These are phyloP conservation scores for Bombus breviceps DNA, from an alignment of 1,140 invertebrate genomes.

Conservation along the genomic window DNA sequence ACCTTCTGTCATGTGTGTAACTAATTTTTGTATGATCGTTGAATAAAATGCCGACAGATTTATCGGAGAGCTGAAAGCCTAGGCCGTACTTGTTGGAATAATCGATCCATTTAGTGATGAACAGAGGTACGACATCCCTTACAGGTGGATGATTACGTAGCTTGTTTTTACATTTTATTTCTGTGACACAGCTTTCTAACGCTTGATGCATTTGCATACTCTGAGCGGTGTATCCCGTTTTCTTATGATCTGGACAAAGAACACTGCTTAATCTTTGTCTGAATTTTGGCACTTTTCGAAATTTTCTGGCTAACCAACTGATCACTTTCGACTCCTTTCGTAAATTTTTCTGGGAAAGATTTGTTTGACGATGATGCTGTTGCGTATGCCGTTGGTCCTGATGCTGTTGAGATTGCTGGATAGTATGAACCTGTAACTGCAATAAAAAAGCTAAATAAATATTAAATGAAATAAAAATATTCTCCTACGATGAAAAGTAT, in stretches of 20 bases:
- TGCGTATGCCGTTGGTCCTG: conserved; percentile 1
- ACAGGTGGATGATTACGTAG: conserved; percentile 79
- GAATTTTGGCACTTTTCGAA: conserved; percentile 75
- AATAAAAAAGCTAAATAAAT: background rate
- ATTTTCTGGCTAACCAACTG: conserved; percentile 72
- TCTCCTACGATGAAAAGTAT: background rate
- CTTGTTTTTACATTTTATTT: conserved; percentile 62
- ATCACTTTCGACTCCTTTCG: conserved; percentile 73
- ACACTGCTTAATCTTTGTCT: conserved; percentile 78
- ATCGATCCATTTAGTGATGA: conserved; percentile 90
- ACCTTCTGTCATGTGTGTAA: conserved; percentile 85
- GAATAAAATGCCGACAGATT: conserved; percentile 87
- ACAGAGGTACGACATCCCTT: conserved; percentile 84
- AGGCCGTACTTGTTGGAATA: conserved; percentile 90
- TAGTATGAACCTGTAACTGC: background rate
- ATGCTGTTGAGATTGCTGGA: conserved; percentile 30
- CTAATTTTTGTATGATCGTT: conserved; percentile 88
- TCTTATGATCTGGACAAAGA: conserved; percentile 78
- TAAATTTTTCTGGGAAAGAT: conserved; percentile 53
- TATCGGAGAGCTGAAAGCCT: conserved; percentile 88
- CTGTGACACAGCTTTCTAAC: conserved; percentile 70
- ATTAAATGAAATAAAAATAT: no score
- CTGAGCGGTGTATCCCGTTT: conserved; percentile 61
- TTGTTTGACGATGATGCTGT: conserved; percentile 15
- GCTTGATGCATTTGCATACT: conserved; percentile 73